Base-by-base conservation (phyloP, 2,888 invertebrate species). In the Rhimphoctona megacephalus region DNA sequence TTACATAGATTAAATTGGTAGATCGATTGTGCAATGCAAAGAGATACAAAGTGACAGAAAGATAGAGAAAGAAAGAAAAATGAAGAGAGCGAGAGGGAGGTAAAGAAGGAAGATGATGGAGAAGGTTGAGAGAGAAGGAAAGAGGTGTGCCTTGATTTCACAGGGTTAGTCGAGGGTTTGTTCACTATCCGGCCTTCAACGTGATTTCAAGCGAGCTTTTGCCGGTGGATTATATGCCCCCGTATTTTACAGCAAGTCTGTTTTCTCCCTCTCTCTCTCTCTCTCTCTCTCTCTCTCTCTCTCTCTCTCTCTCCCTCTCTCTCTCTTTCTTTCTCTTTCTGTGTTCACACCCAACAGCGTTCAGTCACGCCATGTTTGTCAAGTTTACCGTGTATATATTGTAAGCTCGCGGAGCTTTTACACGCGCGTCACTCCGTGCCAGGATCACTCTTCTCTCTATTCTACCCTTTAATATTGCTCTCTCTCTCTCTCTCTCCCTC, bases 291-390 rank as follows among this genome's bases (percentile, higher is more conserved):
- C n/a, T n/a, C n/a, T n/a, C 5, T n/a, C 49, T 49, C 49, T 49
- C 49, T 17, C 57, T 61, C 57, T 30, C 57, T 61, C n/a, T n/a
- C n/a, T n/a, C n/a, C 5, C 49, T 49, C 49, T 49, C 49, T 17
- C 57, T 61, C 57, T 30, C 57, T 61, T 25, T 61, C 57, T 61
- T 61, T 82, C 80, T 88, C 89, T 78, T 77, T 85, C 78, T 90
- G 87, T 90, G 89, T 90, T 90, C 91, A 90, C 92, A 90, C 90
- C 90, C 90, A 91, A 91, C 89, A 90, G 88, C 87, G 87, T 84
- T 83, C 81, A 90, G 92, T 92, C 92, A 92, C 92, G 92, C 90
- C 90, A 92, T 87, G 86, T 88, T 88, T 89, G 92, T 91, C 90
- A 91, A 89, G 89, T 91, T 90, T 85, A 88, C 84, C 43, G 17